Evolutionary conservation across 2,888 invertebrate species (phyloP).

Genomic region (Lasius platythorax): DNA sequence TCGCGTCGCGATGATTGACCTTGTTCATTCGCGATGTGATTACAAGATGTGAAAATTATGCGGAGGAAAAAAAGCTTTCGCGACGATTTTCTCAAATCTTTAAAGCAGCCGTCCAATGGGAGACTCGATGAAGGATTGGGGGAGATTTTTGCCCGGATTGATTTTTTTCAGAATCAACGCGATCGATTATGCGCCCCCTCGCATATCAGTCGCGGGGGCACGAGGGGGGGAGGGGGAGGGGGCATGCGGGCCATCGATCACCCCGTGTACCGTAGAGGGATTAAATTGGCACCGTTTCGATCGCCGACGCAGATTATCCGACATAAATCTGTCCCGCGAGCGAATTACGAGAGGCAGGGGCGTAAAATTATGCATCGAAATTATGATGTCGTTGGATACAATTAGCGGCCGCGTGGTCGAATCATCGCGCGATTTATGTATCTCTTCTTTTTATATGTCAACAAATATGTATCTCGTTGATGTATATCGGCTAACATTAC

Average conservation of each 20-base stretch:
- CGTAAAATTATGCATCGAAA: slow-evolving; percentile 46
- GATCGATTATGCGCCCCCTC: slow-evolving; percentile 29
- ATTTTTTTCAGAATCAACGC: slow-evolving; percentile 1
- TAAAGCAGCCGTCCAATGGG: background rate
- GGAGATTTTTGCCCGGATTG: background rate
- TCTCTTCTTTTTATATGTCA: background rate
- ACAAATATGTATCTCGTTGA: background rate
- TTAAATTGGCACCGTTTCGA: slow-evolving; percentile 32
- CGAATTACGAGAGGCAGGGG: slow-evolving; percentile 36
- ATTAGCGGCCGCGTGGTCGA: slow-evolving; percentile 11
- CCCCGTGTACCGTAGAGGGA: background rate
- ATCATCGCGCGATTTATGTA: slow-evolving; percentile 29
- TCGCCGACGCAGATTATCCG: slow-evolving; percentile 46
- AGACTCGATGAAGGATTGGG: background rate
- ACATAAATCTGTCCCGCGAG: slow-evolving; percentile 42
- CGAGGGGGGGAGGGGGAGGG: background rate
- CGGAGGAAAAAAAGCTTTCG: background rate
- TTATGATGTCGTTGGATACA: slow-evolving; percentile 50
- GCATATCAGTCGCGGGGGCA: slow-evolving; percentile 16
- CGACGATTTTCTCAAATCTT: background rate
- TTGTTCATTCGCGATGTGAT: background rate
- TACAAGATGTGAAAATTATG: background rate
- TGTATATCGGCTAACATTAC: background rate
- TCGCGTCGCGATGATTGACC: background rate
- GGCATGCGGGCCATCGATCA: slow-evolving; percentile 35